Percentiles rank a stretch among this genome's conserved stretches.
Conservation (phyloP, 2,113 vertebrate species). For the Nestor notabilis region DNA sequence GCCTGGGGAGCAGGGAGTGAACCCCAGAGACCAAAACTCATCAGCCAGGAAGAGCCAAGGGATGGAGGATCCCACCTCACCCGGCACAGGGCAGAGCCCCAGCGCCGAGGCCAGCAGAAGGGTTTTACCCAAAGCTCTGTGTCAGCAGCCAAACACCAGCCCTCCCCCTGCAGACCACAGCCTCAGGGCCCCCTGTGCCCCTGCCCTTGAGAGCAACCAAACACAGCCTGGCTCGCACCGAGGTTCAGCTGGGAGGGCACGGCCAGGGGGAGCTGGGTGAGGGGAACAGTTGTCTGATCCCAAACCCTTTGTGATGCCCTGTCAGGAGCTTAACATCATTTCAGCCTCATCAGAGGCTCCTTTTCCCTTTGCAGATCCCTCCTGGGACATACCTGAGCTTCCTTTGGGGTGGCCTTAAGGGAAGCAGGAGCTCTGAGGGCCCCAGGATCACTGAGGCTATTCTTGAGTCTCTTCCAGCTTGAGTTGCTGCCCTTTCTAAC, state of each 20-base stretch:
- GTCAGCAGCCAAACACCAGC: background rate
- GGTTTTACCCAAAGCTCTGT: background rate
- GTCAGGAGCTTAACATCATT: background rate
- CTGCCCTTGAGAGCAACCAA: fast-evolving
- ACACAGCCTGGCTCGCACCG: fast-evolving
- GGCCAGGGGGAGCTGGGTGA: background rate
- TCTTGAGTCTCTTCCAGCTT: background rate
- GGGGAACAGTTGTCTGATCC: background rate
- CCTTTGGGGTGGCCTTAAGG: background rate
- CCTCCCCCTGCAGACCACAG: fast-evolving
- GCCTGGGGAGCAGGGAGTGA: fast-evolving
- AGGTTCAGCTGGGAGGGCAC: background rate
- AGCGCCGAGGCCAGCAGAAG: background rate
- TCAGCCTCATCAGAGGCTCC: background rate
- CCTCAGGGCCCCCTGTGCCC: fast-evolving
- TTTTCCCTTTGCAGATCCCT: background rate
- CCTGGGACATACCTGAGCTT: background rate
- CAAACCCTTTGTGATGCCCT: background rate
- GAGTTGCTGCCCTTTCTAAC: background rate
- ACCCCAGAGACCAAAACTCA: background rate
- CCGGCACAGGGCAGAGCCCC: background rate
- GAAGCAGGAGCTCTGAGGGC: background rate
- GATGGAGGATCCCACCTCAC: background rate
- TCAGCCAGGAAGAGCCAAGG: background rate
- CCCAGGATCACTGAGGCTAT: fast-evolving